Percentiles rank a stretch among this genome's conserved stretches.
Evolutionary conservation across 2,888 invertebrate genomes (phyloP).

Genomic region (Aplocera efformata): DNA sequence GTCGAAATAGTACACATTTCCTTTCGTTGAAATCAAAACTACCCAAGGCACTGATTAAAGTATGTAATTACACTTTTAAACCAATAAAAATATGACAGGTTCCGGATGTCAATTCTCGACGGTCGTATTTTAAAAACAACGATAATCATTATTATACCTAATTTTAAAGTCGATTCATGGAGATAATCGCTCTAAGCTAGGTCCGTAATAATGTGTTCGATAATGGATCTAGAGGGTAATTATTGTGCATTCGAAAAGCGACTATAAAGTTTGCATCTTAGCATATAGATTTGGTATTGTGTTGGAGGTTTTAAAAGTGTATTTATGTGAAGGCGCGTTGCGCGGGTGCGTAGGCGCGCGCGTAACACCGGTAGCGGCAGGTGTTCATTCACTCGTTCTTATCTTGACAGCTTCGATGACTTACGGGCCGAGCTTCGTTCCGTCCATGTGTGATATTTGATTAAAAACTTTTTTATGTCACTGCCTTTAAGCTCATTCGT

Average conservation of each 20-base stretch:
- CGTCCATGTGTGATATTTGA: conserved; percentile 69
- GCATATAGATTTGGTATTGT: conserved; percentile 36
- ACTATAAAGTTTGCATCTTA: conserved; percentile 41
- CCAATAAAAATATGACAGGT: conserved; percentile 52
- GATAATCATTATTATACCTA: conserved; percentile 72
- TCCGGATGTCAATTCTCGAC: conserved; percentile 65
- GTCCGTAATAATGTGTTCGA: conserved; percentile 45
- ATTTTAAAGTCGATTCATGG: conserved; percentile 69
- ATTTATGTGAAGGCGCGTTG: conserved; percentile 44
- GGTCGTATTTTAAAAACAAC: conserved; percentile 68
- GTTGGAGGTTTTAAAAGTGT: conserved; percentile 43
- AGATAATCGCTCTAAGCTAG: conserved; percentile 64
- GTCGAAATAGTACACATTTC: conserved; percentile 41
- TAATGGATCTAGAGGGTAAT: conserved; percentile 39
- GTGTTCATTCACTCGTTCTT: conserved; percentile 78
- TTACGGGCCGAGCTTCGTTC: conserved; percentile 61
- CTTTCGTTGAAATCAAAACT: conserved; percentile 38
- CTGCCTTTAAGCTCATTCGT: conserved; percentile 72
- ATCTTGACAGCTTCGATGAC: conserved; percentile 79
- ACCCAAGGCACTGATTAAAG: conserved; percentile 36
- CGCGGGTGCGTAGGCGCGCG: conserved; percentile 66
- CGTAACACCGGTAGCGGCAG: conserved; percentile 78
- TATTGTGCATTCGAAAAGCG: conserved; percentile 35
- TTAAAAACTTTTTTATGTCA: conserved; percentile 63
- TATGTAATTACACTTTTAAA: conserved; percentile 40